A percentile compares a stretch with the other conserved stretches of the same genome.
Conservation (phyloP, 2,888 invertebrate species). For the Hermaeophaga mercurialis region DNA sequence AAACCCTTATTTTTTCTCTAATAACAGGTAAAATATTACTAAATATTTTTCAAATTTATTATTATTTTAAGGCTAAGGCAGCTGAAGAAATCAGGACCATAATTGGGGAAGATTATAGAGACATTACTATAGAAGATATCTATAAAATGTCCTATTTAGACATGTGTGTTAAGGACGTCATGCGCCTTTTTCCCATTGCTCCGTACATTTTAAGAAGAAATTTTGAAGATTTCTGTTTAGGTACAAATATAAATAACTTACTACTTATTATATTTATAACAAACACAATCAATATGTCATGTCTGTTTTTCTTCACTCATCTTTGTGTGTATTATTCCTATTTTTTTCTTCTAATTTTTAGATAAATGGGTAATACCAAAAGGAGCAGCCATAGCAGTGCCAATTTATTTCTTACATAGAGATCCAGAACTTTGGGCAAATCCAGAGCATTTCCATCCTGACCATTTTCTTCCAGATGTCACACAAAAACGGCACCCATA, state of each 20-base stretch:
- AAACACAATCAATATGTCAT: too few relatives aligned
- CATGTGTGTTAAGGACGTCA: constrained; percentile 49
- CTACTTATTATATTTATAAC: too few relatives aligned
- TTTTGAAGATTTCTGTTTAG: constrained; percentile 43
- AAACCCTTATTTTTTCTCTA: too few relatives aligned
- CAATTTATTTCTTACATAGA: constrained; percentile 48
- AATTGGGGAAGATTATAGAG: constrained; percentile 40
- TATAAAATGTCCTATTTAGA: constrained; percentile 44
- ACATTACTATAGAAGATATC: constrained; percentile 41
- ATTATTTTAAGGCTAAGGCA: constrained; percentile 39
- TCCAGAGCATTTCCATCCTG: constrained; percentile 50
- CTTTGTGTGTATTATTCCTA: too few relatives aligned
- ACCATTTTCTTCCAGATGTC: constrained; percentile 50
- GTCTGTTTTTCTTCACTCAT: too few relatives aligned
- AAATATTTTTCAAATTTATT: background rate
- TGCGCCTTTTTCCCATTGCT: constrained; percentile 48
- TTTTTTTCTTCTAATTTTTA: too few relatives aligned
- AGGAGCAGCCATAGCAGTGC: constrained; percentile 42
- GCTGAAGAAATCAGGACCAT: constrained; percentile 44
- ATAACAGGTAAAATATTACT: background rate
- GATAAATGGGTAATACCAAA: constrained; percentile 43
- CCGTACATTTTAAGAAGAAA: constrained; percentile 46
- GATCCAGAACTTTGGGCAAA: constrained; percentile 47
- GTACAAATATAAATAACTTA: constrained; percentile 26
- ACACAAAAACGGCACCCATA: constrained; percentile 44